Evolutionary conservation across 2,797 vertebrate species (phyloP), one percentile per base, ranked within the genome.

Genomic region (Lithobates sylvaticus): DNA sequence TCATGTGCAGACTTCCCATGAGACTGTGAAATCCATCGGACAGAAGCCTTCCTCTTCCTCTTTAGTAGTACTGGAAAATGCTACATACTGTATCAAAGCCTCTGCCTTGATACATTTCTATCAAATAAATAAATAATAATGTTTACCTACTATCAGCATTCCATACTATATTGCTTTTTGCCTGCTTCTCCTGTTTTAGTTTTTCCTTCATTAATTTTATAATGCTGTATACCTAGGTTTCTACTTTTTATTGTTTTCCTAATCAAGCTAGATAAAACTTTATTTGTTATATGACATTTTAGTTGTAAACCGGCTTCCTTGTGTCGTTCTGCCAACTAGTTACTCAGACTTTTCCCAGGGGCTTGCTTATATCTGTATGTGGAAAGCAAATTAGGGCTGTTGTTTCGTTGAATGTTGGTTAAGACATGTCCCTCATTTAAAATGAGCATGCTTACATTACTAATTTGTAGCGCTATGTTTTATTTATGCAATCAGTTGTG

Each of bases 401-500:
- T 83, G 70, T 83, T 61, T 75, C 36, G 18, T 47, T 61, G 50
- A 61, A 42, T 73, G 80, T 73, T 73, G 26, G 73, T 54, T 23
- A 81, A 73, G 50, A 29, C 65, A 36, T 81, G 61, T 73, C 64
- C 32, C 61, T 74, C 32, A 27, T 75, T 50, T 69, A 76, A 65
- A 76, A 54, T 34, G 2, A 54, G 8, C 32, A 18, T 23, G 16
- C 61, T 76, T 50, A 5, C 23, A 10, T 64, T 16, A 26, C n/a
- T 64, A 26, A 36, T 83, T 29, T 47, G 34, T 75, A 74, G 23
- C 32, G 47, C 3, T 34, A 81, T 81, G 79, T 81, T 81, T 81
- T 81, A 81, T 81, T 81, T 61, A 81, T 81, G 79, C 47, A 81
- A 73, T 73, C 69, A 61, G 47, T 61, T 47, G 69, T 80, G 78